These are phyloP conservation scores for Anarrhichthys ocellatus DNA, from an alignment of 2,113 vertebrate species.

Conservation along the genomic window DNA sequence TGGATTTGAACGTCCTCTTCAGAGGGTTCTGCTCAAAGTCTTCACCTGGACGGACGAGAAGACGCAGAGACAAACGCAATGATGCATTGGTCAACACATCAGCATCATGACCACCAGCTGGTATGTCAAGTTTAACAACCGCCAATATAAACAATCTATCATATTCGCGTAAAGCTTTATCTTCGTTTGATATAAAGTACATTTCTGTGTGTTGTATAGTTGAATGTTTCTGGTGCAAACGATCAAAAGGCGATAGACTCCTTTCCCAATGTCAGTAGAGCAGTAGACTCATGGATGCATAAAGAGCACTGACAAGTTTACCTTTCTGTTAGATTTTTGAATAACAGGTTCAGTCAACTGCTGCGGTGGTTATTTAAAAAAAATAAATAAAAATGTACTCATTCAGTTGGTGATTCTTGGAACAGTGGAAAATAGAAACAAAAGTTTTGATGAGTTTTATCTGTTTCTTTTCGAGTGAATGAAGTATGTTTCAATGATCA, in stretches of 20 bases:
- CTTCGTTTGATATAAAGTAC: background rate
- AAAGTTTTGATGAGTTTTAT: background rate
- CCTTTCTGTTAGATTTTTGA: background rate
- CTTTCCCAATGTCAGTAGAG: too few relatives aligned
- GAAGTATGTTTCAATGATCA: background rate
- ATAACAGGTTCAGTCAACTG: background rate
- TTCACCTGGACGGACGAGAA: constrained; percentile 83
- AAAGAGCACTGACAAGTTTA: background rate
- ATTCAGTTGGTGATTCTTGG: too few relatives aligned
- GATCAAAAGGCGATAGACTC: background rate
- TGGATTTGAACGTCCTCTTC: constrained; percentile 95
- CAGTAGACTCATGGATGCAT: background rate
- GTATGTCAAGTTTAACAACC: background rate
- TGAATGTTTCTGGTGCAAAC: background rate
- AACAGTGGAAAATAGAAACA: too few relatives aligned
- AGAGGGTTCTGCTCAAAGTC: constrained; percentile 95
- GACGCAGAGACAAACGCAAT: background rate
- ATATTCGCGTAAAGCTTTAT: background rate
- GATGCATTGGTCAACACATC: background rate
- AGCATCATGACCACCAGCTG: background rate
- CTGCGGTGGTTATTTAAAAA: too few relatives aligned
- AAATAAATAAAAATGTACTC: background rate
- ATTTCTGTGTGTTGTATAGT: background rate
- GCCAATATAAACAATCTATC: too few relatives aligned
- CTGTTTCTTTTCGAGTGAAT: background rate